phyloP scores from a whole-genome alignment of 2,113 vertebrate genomes.

The Canis aureus region DNA sequence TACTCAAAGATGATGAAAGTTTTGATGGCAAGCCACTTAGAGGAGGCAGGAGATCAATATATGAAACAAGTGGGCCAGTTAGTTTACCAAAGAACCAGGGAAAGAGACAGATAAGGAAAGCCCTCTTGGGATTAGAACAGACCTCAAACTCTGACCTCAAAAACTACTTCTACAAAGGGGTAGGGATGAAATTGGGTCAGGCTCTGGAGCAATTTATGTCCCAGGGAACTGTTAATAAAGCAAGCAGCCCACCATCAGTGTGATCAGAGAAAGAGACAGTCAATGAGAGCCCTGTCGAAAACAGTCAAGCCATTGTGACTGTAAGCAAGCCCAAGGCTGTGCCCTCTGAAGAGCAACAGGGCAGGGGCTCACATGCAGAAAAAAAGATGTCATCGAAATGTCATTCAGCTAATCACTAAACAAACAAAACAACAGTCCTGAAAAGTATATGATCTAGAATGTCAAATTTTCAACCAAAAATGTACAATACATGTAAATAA shows the following conservation, averaged over 20 bases:
- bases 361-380: not conserved
- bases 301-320: not conserved
- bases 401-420: not conserved
- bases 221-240: not conserved
- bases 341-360: not conserved
- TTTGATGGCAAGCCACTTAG: not conserved
- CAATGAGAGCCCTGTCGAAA: not conserved
- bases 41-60: not conserved
- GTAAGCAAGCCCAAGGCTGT: not conserved
- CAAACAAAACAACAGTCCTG: not conserved
- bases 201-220: not conserved
- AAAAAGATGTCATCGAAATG: not conserved
- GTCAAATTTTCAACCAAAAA: not conserved
- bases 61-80: not conserved
- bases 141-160: not conserved
- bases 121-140: not conserved
- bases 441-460: not conserved
- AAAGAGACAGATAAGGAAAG: not conserved
- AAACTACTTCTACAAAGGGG: not conserved
- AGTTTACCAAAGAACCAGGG: not conserved
- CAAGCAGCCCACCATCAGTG: not conserved
- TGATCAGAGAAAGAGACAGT: not conserved
- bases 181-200: not conserved
- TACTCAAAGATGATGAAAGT: not conserved
- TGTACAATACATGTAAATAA: not conserved